Evolutionary conservation across 2,113 vertebrate genomes (phyloP), one percentile per base, ranked within the genome.

Genomic region (Beaufortia kweichowensis): DNA sequence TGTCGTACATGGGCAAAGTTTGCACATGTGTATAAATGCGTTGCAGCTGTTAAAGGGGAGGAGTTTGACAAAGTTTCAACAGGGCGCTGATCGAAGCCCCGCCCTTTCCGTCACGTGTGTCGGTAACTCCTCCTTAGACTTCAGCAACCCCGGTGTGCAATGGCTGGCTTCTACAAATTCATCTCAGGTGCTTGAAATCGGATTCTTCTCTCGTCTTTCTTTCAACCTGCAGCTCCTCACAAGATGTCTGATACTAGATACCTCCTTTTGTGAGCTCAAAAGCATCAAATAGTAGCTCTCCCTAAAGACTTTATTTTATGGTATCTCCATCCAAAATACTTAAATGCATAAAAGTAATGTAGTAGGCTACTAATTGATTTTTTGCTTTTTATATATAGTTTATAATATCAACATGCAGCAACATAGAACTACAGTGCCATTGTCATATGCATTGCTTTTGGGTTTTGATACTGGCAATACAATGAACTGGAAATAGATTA

Each of bases 11-110:
- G 60, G 56, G 74, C 28, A 75, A 77, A 64, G 55, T 68, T 48
- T 67, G 68, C 81, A 80, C 81, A 80, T 83, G 81, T 83, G 74
- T 90, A 87, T 92, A 91, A 92, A 88, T 77, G 83, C 81, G 43
- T n/a, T 62, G 31, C 80, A 64, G 78, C 33, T 79, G 75, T 79
- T 68, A 21, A 15, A 81, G 61, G 60, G 79, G 84, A 21, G 82
- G 77, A 59, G 65, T 71, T 83, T 11, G 7, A 48, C 1, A 2
- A 76, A 86, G 83, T 76, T 84, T 78, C 64, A 6, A 77, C 66
- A 82, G 86, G 84, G 48, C 86, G 83, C 35, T 29, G 61, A 6
- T 6, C 28, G 28, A 68, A 78, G 84, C 75, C 77, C 80, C 86
- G 74, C 85, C 88, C 82, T 84, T 82, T 23, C 46, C 31, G 56